phyloP scores from a whole-genome alignment of 1,140 invertebrate genomes.

The Drosophila sturtevanti region DNA sequence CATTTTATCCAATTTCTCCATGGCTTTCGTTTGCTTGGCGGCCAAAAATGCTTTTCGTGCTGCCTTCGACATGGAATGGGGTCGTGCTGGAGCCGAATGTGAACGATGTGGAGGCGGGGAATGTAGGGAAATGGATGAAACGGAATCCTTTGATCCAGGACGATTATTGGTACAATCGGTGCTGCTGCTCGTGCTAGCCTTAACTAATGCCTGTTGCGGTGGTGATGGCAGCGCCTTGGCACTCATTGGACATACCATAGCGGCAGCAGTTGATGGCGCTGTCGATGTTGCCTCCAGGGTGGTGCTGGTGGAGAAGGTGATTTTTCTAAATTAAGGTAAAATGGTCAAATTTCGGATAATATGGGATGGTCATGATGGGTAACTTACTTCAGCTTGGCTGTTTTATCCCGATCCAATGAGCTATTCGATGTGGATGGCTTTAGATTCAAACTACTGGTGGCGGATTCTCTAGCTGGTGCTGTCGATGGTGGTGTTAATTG shows the following conservation, averaged over 20 bases:
- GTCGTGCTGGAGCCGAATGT: conserved; percentile 65
- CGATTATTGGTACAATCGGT: conserved; percentile 38
- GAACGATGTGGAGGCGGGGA: conserved; percentile 72
- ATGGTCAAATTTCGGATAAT: neutral
- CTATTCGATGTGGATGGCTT: conserved; percentile 43
- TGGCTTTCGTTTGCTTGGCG: conserved; percentile 79
- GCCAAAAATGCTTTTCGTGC: conserved; percentile 77
- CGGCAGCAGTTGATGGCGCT: conserved; percentile 6
- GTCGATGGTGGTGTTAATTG: conserved; percentile 76
- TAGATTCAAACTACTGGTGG: conserved; percentile 47
- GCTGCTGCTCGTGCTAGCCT: conserved; percentile 36
- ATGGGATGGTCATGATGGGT: conserved; percentile 30
- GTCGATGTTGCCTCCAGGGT: conserved; percentile 39
- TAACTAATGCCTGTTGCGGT: conserved; percentile 20
- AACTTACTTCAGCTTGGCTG: conserved; percentile 57
- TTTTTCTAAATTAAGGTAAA: conserved; percentile 61
- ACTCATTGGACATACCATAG: conserved; percentile 43
- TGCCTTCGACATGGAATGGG: conserved; percentile 76
- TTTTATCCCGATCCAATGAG: conserved; percentile 61
- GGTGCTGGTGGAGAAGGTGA: conserved; percentile 72
- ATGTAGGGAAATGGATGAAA: conserved; percentile 69
- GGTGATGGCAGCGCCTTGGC: conserved; percentile 16
- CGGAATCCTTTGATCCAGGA: conserved; percentile 57
- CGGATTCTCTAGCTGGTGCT: conserved; percentile 67
- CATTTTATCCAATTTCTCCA: conserved; percentile 82